These are phyloP conservation scores for Tetragonula carbonaria DNA, from an alignment of 2,888 invertebrate species.

Conservation along the genomic window DNA sequence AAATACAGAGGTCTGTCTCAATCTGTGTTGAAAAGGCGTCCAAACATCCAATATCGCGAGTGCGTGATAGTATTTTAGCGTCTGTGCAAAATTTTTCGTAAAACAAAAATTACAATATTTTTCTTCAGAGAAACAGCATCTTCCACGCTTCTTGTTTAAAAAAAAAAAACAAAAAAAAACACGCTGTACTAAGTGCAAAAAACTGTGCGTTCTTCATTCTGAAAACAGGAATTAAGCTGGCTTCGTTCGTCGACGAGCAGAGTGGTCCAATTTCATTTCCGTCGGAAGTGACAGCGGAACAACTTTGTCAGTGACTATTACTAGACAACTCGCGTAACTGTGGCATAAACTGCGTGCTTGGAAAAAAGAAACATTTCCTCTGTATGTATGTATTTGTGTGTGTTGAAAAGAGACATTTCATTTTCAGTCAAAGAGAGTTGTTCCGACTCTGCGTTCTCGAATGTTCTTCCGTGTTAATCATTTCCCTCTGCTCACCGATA, in stretches of 20 bases:
- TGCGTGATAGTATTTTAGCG: too few species aligned
- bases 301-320: conserved; percentile 52
- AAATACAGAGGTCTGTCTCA: too few species aligned
- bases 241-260: conserved; percentile 30
- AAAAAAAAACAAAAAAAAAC: too few species aligned
- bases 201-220: conserved; percentile 20
- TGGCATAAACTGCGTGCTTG: conserved; percentile 36
- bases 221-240: conserved; percentile 50
- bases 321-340: conserved; percentile 44
- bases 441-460: neutral
- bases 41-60: too few species aligned
- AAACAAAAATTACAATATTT: too few species aligned
- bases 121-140: too few species aligned
- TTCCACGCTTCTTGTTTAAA: too few species aligned
- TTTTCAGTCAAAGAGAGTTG: neutral
- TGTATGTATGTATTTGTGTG: too few species aligned
- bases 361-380: conserved; percentile 55
- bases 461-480: neutral
- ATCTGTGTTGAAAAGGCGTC: too few species aligned
- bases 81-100: too few species aligned
- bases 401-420: neutral
- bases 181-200: too few species aligned
- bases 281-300: conserved; percentile 58
- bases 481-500: neutral
- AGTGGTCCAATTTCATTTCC: conserved; percentile 68